Percentiles rank a stretch among this genome's conserved stretches.
Conservation (phyloP, 2,113 vertebrate genomes). For the Chloroceryle aenea region DNA sequence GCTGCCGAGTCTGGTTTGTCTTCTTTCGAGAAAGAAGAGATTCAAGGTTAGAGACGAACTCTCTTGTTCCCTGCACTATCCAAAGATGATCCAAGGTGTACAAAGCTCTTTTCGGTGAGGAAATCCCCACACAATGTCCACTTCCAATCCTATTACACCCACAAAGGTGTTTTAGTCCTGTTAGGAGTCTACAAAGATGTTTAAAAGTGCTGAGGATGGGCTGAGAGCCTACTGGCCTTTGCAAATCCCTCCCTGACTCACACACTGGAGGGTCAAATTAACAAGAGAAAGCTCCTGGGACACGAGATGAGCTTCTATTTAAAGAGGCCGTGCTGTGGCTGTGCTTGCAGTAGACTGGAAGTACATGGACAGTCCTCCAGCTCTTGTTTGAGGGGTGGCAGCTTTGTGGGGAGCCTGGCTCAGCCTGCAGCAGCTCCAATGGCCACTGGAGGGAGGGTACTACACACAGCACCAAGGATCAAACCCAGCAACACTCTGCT, state of each 20-base stretch:
- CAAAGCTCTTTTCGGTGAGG: background rate
- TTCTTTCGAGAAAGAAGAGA: conserved; percentile 55
- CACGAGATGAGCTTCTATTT: fast-evolving
- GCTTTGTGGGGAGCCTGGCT: background rate
- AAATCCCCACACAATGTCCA: fast-evolving
- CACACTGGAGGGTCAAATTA: background rate
- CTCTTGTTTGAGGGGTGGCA: background rate
- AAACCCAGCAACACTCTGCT: fast-evolving
- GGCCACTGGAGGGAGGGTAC: conserved; percentile 41
- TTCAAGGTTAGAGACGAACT: background rate
- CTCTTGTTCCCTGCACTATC: fast-evolving
- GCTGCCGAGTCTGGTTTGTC: conserved; percentile 70
- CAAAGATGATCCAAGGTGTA: too few relatives aligned
- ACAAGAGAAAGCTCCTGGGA: background rate
- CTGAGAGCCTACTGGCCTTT: background rate
- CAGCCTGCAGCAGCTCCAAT: background rate
- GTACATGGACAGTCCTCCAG: fast-evolving
- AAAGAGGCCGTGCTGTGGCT: fast-evolving
- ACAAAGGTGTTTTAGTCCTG: background rate
- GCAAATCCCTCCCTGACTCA: fast-evolving
- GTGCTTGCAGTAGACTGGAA: background rate
- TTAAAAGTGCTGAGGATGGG: background rate
- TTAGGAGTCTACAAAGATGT: background rate
- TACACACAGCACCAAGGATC: background rate
- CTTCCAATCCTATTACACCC: too few relatives aligned